These are phyloP conservation scores for Yasuhikotakia modesta DNA, from an alignment of 2,797 vertebrate genomes.

Conservation along the genomic window DNA sequence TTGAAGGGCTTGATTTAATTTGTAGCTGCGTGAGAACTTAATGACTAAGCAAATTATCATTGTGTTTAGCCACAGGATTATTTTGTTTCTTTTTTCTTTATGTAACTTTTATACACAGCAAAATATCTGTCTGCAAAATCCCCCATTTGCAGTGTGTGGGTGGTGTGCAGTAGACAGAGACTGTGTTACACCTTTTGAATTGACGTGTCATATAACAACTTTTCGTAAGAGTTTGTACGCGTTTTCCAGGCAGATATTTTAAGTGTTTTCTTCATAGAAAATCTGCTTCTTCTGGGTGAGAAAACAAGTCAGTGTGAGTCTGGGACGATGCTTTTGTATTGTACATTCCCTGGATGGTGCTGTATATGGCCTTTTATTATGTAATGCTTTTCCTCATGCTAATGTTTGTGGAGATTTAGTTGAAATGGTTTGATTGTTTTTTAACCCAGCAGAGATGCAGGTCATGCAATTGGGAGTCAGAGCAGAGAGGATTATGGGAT, in stretches of 20 bases:
- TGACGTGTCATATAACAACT: neutral
- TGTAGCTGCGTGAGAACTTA: too few relatives aligned
- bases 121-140: neutral
- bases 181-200: neutral
- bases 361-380: neutral
- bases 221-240: neutral
- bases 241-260: too few relatives aligned
- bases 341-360: neutral
- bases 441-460: slow-evolving; percentile 15
- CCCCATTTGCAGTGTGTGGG: neutral
- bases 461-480: slow-evolving; percentile 6
- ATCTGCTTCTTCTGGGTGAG: neutral
- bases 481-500: slow-evolving; percentile 18
- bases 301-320: neutral
- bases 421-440: neutral
- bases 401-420: neutral
- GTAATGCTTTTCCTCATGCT: neutral
- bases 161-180: neutral
- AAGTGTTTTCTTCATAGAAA: neutral
- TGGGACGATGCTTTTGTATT: neutral
- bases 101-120: too few relatives aligned
- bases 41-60: too few relatives aligned
- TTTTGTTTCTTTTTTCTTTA: too few relatives aligned
- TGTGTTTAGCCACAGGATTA: too few relatives aligned
- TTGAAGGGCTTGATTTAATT: too few relatives aligned